Percentiles rank a stretch among this genome's conserved stretches.
Evolutionary conservation across 2,113 vertebrate species (phyloP).

Genomic region (Psilopsiagon aurifrons): DNA sequence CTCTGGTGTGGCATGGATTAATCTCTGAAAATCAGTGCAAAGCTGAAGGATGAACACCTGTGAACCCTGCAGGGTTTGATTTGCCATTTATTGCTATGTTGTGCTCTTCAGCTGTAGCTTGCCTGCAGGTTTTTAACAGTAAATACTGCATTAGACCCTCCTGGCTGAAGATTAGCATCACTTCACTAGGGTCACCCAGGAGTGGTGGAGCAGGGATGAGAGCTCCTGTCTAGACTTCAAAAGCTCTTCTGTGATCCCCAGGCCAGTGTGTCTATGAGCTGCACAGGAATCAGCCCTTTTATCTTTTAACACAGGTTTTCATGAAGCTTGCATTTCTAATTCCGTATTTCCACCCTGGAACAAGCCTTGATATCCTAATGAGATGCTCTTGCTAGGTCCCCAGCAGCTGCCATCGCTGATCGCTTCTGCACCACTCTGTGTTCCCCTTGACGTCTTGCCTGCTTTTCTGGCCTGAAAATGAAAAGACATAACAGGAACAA

Average conservation of each 20-base stretch:
- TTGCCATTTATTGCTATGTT: background rate
- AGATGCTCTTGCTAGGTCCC: background rate
- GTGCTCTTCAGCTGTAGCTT: background rate
- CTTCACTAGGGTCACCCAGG: conserved; percentile 2
- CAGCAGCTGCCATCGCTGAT: background rate
- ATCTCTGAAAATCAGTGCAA: background rate
- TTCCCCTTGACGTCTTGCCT: background rate
- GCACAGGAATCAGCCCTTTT: background rate
- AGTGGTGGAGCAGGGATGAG: background rate
- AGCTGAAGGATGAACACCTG: background rate
- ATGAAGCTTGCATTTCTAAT: background rate
- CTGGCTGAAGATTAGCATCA: background rate
- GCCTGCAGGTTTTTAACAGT: background rate
- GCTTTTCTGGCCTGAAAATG: background rate
- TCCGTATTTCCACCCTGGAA: background rate
- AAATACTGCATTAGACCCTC: background rate
- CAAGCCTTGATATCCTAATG: background rate
- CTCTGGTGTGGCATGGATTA: background rate
- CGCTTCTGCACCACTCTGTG: background rate
- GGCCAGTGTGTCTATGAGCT: background rate
- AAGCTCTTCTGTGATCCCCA: conserved; percentile 4
- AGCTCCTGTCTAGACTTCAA: conserved; percentile 11
- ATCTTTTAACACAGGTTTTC: background rate
- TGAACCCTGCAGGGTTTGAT: background rate
- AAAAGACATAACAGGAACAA: background rate